Base-by-base conservation (phyloP, 2,113 vertebrate genomes). In the Glareola pratincola region DNA sequence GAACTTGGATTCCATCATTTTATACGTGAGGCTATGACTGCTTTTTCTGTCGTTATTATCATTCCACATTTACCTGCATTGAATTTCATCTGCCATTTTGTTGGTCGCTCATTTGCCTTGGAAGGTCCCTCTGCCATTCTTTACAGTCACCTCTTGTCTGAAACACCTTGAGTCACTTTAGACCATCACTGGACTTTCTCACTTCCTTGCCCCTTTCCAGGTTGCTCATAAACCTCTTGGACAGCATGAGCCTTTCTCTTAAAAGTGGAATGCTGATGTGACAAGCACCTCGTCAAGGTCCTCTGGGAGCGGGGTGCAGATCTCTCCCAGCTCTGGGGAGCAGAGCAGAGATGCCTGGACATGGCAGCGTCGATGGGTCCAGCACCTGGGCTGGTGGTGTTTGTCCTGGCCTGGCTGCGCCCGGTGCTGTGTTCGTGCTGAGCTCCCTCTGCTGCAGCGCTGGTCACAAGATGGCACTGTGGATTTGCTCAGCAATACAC, bases 381-480 rank as follows among this genome's bases (percentile, higher is more conserved):
- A 3, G 20, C 26, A 9, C 6, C 20, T 6, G 32, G 4, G 11
- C 5, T 3, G 36, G 10, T 34, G 36, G 14, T 2, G 6, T 7
- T 39, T 36, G 37, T 8, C 16, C 20, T 12, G 17, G 34, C 47
- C 7, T 8, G 14, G 26, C 12, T 10, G 5, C 15, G 37, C 5
- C 3, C n/a, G 1, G 12, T 6, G 36, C 26, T 12, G 34, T 20
- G 15, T 30, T 30, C 12, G 0, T 8, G 39, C 62, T 12, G 32
- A 5, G 37, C 69, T 78, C 18, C 36, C 51, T 59, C 1, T 3
- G 10, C 48, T 66, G 80, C 51, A 15, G n/a, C 0, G 2, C 73
- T 43, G 80, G 54, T 80, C 95, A 66, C 92, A 74, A 85, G 96
- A 30, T 91, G 95, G 96, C 95, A 95, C 95, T 95, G 50, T 94